Conservation (phyloP, 2,113 vertebrate genomes). For the Illadopsis cleaveri region DNA sequence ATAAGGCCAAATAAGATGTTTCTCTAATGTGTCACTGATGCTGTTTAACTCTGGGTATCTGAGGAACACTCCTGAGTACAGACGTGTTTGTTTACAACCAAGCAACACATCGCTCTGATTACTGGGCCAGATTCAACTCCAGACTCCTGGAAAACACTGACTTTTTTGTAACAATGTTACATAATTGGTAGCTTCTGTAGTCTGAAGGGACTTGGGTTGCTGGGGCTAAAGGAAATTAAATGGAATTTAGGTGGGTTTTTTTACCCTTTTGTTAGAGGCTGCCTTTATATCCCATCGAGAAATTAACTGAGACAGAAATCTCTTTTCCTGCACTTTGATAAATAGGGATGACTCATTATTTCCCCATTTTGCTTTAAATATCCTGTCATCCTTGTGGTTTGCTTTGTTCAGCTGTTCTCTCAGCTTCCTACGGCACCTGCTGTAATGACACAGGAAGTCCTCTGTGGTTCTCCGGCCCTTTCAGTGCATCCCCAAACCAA, state of each 20-base stretch:
- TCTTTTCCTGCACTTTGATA: background rate
- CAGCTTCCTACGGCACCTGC: background rate
- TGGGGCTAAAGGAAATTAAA: background rate
- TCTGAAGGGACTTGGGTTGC: background rate
- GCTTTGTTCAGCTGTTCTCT: constrained; percentile 1
- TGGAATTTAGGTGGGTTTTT: background rate
- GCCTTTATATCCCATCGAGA: background rate
- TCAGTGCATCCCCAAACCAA: background rate
- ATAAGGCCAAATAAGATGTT: background rate
- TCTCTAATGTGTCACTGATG: background rate
- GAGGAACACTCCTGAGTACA: background rate
- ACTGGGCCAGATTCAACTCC: background rate
- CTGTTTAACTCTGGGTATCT: background rate
- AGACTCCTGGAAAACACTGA: background rate
- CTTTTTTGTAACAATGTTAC: background rate
- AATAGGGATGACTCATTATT: constrained; percentile 1
- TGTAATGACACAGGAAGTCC: background rate
- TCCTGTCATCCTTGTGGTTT: background rate
- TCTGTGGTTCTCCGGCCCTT: background rate
- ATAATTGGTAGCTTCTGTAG: background rate
- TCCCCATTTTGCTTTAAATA: constrained; percentile 8
- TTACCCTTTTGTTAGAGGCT: background rate
- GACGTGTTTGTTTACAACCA: background rate
- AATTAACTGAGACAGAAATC: constrained; percentile 4
- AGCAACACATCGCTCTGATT: background rate